Percentiles rank a stretch among this genome's conserved stretches.
Evolutionary conservation across 1,140 invertebrate species (phyloP).

Genomic region (Agraylea sexmaculata): DNA sequence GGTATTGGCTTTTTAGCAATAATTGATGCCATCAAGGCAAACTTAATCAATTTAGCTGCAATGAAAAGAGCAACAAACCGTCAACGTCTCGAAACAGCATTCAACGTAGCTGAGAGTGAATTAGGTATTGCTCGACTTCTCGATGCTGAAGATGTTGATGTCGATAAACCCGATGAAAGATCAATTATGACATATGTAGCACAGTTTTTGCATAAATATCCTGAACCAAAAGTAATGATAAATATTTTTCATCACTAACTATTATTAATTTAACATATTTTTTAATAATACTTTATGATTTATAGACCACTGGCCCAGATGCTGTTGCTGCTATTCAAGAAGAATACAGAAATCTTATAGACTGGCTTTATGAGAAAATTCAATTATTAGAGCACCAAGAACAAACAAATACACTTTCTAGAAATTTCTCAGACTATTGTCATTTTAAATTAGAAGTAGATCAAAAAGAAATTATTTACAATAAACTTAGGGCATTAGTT

Average conservation of each 20-base stretch:
- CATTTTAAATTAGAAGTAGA: conserved; percentile 58
- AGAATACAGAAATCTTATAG: conserved; percentile 66
- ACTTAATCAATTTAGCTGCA: conserved; percentile 77
- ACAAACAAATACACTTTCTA: conserved; percentile 50
- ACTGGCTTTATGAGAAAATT: conserved; percentile 70
- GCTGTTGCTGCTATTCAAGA: conserved; percentile 63
- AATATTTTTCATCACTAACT: background rate
- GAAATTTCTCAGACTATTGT: conserved; percentile 57
- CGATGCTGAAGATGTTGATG: conserved; percentile 95
- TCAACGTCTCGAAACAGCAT: conserved; percentile 82
- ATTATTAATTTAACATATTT: background rate
- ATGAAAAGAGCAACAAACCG: conserved; percentile 67
- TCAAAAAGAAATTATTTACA: conserved; percentile 52
- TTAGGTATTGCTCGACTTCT: conserved; percentile 86
- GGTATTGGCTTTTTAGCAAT: conserved; percentile 93
- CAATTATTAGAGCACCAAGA: conserved; percentile 56
- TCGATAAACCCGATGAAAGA: conserved; percentile 92
- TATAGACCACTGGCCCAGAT: conserved; percentile 47
- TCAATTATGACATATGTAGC: conserved; percentile 99
- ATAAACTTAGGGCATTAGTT: conserved; percentile 61
- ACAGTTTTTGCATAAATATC: conserved; percentile 94
- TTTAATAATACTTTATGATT: conserved; percentile 21
- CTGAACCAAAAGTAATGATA: conserved; percentile 58
- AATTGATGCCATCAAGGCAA: conserved; percentile 89
- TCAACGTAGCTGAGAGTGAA: conserved; percentile 83